Base-by-base conservation (phyloP, 1,140 invertebrate genomes). In the Rhopalosiphum maidis region DNA sequence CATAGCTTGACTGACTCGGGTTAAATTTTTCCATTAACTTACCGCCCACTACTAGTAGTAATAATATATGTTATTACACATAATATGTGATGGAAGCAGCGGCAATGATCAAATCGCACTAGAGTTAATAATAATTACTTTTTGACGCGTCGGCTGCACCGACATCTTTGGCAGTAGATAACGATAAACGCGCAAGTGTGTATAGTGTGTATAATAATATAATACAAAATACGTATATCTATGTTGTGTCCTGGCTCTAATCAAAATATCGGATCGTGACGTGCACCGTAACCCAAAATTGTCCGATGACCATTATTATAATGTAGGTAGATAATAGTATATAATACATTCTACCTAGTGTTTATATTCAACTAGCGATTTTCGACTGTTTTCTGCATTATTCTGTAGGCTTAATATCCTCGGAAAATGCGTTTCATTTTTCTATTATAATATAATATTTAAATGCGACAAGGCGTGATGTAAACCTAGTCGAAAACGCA, bases 181-280 rank as follows among this genome's bases (percentile, higher is more conserved):
- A 41, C 82, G 82, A 83, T 83, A 83, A 83, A 83, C 35, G 37
- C 82, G 2, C 82, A 11, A 23, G 82, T 9, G 82, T 83, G 37
- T 41, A 83, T 86, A 86, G 23, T 41, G 15, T 82, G 15, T 35
- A 46, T 86, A 41, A 43, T 86, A 43, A 37, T 85, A 85, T 25
- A 83, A 83, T 83, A 83, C 35, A 23, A 68, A 68, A 68, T 83
- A 83, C 22, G 82, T 35, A 35, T 83, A 9, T 41, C 82, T 83
- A 41, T 4, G 22, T 6, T 41, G 82, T 41, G 35, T 83, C n/a
- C 37, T 7, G 41, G 83, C 37, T 15, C 46, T 86, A 86, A 86
- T 86, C 83, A 86, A 86, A 86, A 86, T 46, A 86, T 86, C 83
- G 83, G 41, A 86, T 86, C 83, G 83, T 86, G 83, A 86, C 83